Evolutionary conservation across 1,140 invertebrate species (phyloP).

Genomic region (Drosophila saltans): DNA sequence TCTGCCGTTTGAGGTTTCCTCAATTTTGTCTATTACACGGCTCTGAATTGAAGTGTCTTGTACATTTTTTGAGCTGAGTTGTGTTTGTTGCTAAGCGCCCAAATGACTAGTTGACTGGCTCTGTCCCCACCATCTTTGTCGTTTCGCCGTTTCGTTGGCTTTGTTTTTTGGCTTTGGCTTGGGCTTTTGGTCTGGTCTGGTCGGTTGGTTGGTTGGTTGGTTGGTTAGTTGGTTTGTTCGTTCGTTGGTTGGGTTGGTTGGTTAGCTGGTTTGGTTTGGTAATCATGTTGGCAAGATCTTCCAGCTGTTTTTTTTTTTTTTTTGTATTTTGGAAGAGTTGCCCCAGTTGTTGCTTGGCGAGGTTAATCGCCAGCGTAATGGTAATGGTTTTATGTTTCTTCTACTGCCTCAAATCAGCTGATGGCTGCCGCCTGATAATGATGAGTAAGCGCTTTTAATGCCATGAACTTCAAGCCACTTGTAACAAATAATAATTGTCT

Average conservation of each 20-base stretch:
- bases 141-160: conserved; percentile 6
- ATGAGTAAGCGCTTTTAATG: conserved; percentile 47
- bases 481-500: conserved; percentile 1
- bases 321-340: conserved; percentile 17
- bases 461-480: conserved; percentile 7
- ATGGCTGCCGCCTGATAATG: conserved; percentile 46
- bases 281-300: conserved; percentile 49
- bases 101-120: conserved; percentile 33
- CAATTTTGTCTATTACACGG: conserved; percentile 36
- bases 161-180: conserved; percentile 4
- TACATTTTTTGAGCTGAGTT: conserved; percentile 25
- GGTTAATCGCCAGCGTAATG: conserved; percentile 48
- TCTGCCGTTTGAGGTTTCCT: conserved; percentile 16
- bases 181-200: conserved; percentile 26
- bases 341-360: conserved; percentile 28
- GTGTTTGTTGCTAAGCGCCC: conserved; percentile 48
- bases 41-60: conserved; percentile 41
- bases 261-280: conserved; percentile 36
- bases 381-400: conserved; percentile 47
- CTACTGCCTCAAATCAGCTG: conserved; percentile 48
- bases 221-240: conserved; percentile 2
- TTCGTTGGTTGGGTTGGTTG: conserved; percentile 3
- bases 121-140: conserved; percentile 24
- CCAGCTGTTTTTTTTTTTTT: conserved; percentile 29
- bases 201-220: conserved; percentile 20